A percentile compares a stretch with the other conserved stretches of the same genome.
phyloP scores from a whole-genome alignment of 1,140 invertebrate species.

The Sinella curviseta region DNA sequence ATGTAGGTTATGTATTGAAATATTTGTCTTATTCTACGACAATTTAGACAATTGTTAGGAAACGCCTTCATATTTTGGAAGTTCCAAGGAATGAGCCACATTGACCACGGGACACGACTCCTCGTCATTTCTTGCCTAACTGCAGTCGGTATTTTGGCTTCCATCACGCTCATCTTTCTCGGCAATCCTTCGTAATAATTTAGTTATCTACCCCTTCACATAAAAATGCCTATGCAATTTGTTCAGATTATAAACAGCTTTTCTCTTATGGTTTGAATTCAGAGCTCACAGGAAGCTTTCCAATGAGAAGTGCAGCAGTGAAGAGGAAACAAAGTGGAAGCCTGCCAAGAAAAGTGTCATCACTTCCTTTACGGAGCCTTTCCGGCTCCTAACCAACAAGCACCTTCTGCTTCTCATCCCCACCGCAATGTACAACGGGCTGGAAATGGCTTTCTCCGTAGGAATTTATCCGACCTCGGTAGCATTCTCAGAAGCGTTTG shows the following conservation, averaged over 20 bases:
- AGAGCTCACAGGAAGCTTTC: not conserved
- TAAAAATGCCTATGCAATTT: not conserved
- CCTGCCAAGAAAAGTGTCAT: no score
- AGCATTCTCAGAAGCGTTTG: conserved; percentile 75
- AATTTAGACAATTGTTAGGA: conserved; percentile 78
- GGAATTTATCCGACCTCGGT: conserved; percentile 91
- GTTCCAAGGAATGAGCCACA: conserved; percentile 73
- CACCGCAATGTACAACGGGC: conserved; percentile 57
- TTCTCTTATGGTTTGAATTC: not conserved
- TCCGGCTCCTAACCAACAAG: not conserved
- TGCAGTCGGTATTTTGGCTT: conserved; percentile 68
- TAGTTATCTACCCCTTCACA: not conserved
- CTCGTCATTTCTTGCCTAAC: conserved; percentile 73
- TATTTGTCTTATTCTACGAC: no score
- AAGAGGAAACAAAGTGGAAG: conserved; percentile 5
- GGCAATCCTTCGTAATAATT: conserved; percentile 56
- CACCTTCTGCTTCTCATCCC: not conserved
- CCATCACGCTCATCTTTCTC: conserved; percentile 67
- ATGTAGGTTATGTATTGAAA: not conserved
- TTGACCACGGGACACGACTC: conserved; percentile 65
- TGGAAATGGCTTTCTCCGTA: conserved; percentile 92
- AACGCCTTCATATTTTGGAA: conserved; percentile 90
- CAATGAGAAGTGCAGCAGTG: not conserved
- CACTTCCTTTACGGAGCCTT: not conserved
- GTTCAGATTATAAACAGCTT: no score